These are phyloP conservation scores for Syrrhaptes paradoxus DNA, from an alignment of 2,113 vertebrate species.

Conservation along the genomic window DNA sequence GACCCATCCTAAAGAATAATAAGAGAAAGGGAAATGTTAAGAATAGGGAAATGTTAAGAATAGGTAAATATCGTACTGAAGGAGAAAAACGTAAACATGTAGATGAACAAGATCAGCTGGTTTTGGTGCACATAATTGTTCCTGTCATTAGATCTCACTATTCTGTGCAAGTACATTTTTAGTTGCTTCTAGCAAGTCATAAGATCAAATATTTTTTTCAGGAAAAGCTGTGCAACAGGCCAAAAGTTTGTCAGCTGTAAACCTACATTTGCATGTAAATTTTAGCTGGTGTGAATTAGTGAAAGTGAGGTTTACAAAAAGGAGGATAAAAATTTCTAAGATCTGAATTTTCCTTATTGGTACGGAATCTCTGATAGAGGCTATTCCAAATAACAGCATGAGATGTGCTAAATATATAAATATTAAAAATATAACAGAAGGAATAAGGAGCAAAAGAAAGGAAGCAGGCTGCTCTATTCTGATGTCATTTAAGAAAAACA, in stretches of 20 bases:
- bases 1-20: not conserved
- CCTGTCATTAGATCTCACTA: not conserved
- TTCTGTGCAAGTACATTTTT: not conserved
- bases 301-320: not conserved
- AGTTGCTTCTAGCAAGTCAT: not conserved
- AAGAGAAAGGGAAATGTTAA: not conserved
- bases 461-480: not conserved
- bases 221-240: not conserved
- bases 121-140: not conserved
- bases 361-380: not conserved
- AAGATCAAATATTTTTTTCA: not conserved
- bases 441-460: not conserved
- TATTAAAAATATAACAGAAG: not conserved
- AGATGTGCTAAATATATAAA: not conserved
- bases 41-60: not conserved
- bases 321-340: not conserved
- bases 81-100: accelerated
- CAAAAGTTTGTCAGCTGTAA: not conserved
- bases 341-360: not conserved
- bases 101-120: not conserved
- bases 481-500: not conserved
- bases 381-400: not conserved
- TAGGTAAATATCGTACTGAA: too few species aligned
- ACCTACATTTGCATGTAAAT: not conserved
- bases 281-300: not conserved